These are phyloP conservation scores for Drosophila mimica DNA, from an alignment of 2,888 invertebrate species.

Conservation along the genomic window DNA sequence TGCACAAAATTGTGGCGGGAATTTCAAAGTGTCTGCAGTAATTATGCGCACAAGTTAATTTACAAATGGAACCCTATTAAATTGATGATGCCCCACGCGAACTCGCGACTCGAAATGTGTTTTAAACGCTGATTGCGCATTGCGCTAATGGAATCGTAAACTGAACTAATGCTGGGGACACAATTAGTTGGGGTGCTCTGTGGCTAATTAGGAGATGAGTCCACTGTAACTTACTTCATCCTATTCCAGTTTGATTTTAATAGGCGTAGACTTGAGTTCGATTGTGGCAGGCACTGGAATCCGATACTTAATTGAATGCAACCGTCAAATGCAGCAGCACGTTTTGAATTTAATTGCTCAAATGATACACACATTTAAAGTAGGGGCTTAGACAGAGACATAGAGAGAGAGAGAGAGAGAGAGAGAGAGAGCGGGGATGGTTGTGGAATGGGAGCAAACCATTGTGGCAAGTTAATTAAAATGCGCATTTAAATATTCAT, in stretches of 20 bases:
- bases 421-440: background rate
- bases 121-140: background rate
- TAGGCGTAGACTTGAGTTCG: slow-evolving; percentile 51
- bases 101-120: background rate
- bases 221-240: slow-evolving; percentile 16
- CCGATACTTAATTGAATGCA: slow-evolving; percentile 41
- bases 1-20: background rate
- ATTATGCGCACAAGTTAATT: slow-evolving; percentile 24
- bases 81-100: background rate
- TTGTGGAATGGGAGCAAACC: slow-evolving; percentile 12
- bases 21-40: slow-evolving; percentile 21
- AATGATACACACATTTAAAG: background rate
- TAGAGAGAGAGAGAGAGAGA: background rate
- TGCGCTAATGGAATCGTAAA: background rate
- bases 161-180: background rate
- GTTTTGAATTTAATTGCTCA: background rate
- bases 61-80: slow-evolving; percentile 2
- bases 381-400: background rate
- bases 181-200: background rate
- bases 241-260: slow-evolving; percentile 34
- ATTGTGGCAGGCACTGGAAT: slow-evolving; percentile 38
- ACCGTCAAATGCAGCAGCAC: background rate
- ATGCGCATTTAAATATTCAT: slow-evolving; percentile 73
- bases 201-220: slow-evolving; percentile 10
- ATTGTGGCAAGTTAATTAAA: slow-evolving; percentile 72